Conservation (phyloP, 2,113 vertebrate genomes). For the Chaetops frenatus region DNA sequence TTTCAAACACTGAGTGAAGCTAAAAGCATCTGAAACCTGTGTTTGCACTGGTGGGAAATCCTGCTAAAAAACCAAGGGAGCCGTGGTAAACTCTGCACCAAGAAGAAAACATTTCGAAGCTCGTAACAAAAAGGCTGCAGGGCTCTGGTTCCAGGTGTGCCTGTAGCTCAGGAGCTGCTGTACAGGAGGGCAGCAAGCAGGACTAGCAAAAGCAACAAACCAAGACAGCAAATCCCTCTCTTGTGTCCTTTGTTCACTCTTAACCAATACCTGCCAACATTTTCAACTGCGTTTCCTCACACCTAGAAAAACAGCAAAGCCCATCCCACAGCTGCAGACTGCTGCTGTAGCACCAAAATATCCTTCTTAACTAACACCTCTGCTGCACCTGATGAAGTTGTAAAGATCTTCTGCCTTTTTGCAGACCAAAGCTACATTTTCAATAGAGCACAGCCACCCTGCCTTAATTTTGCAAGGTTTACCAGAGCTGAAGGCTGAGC, state of each 20-base stretch:
- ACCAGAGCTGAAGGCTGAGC: background rate
- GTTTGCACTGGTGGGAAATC: background rate
- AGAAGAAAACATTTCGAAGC: background rate
- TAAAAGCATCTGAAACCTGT: background rate
- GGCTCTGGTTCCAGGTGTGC: background rate
- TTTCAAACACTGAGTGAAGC: background rate
- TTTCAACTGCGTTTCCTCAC: background rate
- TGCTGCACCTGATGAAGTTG: background rate
- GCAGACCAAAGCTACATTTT: background rate
- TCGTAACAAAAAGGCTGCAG: background rate
- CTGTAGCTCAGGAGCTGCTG: background rate
- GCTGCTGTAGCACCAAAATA: background rate
- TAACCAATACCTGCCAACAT: background rate
- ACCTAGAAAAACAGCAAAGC: background rate
- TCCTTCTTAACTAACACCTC: background rate
- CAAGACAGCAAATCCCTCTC: background rate
- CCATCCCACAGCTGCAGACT: background rate
- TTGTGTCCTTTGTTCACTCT: background rate
- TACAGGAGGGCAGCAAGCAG: background rate
- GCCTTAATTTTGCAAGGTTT: background rate
- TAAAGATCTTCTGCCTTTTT: background rate
- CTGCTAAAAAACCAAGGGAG: background rate
- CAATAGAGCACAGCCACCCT: background rate
- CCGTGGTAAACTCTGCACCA: background rate
- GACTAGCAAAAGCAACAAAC: background rate